phyloP scores from a whole-genome alignment of 2,113 vertebrate species.

The Grus americana region DNA sequence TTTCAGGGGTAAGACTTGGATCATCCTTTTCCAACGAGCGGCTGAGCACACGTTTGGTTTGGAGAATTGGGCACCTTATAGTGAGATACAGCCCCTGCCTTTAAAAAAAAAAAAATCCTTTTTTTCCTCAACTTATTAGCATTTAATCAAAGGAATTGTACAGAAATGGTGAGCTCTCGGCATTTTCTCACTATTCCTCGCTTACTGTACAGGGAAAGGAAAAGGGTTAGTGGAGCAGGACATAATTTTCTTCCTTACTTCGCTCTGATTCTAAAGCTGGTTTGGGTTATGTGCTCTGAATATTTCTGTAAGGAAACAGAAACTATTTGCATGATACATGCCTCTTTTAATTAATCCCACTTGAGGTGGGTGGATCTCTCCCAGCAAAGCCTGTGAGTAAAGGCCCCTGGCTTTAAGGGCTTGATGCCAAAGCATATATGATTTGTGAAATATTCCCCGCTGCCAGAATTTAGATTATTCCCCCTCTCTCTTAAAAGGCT shows the following conservation, averaged over 20 bases:
- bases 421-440: constrained; percentile 39
- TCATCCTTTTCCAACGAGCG: neutral
- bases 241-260: constrained; percentile 49
- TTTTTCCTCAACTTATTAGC: neutral
- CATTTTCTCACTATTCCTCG: neutral
- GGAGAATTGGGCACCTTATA: neutral
- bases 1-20: neutral
- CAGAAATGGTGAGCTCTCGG: neutral
- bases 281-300: constrained; percentile 61
- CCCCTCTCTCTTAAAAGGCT: constrained; percentile 18
- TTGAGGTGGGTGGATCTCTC: constrained; percentile 61
- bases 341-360: constrained; percentile 73
- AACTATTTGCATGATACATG: constrained; percentile 49
- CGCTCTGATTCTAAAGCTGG: constrained; percentile 41
- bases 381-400: constrained; percentile 44
- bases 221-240: constrained; percentile 32
- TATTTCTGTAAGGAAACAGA: constrained; percentile 64
- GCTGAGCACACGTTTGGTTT: neutral
- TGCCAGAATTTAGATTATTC: constrained; percentile 31
- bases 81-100: neutral
- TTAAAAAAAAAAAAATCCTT: neutral
- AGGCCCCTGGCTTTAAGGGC: constrained; percentile 53
- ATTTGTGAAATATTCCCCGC: constrained; percentile 33
- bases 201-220: neutral
- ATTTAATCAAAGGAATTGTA: neutral